phyloP scores from a whole-genome alignment of 2,888 invertebrate species.

The Gandaritis pyraliata region DNA sequence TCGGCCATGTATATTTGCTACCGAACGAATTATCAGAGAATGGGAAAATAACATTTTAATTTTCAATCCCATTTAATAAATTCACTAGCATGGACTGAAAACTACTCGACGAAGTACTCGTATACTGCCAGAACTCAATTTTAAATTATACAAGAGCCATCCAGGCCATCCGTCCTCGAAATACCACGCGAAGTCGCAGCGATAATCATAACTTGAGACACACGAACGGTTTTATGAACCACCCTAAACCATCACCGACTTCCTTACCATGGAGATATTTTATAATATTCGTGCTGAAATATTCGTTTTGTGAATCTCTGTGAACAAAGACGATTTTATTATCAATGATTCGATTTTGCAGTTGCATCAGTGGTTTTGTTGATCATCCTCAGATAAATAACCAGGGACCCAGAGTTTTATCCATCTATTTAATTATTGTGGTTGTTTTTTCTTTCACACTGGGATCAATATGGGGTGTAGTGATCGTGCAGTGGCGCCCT shows the following conservation, averaged over 20 bases:
- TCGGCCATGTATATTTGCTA: too few species aligned
- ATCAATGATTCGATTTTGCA: too few species aligned
- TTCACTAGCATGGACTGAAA: conserved; percentile 8
- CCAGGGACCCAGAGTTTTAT: too few species aligned
- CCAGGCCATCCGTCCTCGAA: conserved; percentile 52
- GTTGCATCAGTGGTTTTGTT: too few species aligned
- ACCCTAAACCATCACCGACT: conserved; percentile 48
- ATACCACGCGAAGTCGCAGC: conserved; percentile 49
- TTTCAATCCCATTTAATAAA: not conserved
- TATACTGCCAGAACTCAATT: conserved; percentile 38
- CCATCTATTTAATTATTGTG: too few species aligned
- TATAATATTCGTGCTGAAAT: conserved; percentile 46
- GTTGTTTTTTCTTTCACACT: too few species aligned
- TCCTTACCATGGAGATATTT: conserved; percentile 51
- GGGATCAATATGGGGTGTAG: too few species aligned
- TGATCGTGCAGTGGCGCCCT: too few species aligned
- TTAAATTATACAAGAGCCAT: conserved; percentile 43
- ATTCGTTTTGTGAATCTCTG: conserved; percentile 37
- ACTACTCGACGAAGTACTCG: conserved; percentile 32
- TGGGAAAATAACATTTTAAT: not conserved
- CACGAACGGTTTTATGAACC: conserved; percentile 62
- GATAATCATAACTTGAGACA: conserved; percentile 61
- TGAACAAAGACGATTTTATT: conserved; percentile 29
- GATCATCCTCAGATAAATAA: too few species aligned
- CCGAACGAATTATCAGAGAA: too few species aligned